Base-by-base conservation (phyloP, 1,140 invertebrate genomes). In the Drosophila aff. region DNA sequence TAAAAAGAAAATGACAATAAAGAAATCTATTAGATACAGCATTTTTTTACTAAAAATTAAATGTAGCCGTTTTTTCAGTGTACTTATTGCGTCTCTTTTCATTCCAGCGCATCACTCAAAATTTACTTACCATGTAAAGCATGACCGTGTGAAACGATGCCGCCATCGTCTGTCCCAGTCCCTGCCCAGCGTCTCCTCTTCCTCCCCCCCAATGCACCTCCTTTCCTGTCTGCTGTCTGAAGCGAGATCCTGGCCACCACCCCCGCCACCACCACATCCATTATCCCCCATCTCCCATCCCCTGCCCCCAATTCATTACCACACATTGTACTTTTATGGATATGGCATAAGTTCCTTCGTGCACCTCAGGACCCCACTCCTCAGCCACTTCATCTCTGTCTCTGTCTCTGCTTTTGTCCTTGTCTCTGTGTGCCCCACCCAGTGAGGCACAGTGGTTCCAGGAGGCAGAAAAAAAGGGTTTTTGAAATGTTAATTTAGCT, bases 111-210 rank as follows among this genome's bases (percentile, higher is more conserved):
- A 61, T 77, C 74, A 78, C 49, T 69, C 57, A 77, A 77, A 77
- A 78, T 78, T 77, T 78, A 77, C 64, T 69, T 78, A 44, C 65
- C 76, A 78, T 78, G 74, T 78, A 78, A 78, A 78, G 64, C 76
- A 78, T 77, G 75, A 77, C 74, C 75, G 75, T 78, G 75, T 78
- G 75, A 78, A 77, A 77, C 64, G 74, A 77, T 77, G 74, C 75
- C 75, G 75, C 46, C 43, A 49, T 46, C 43, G 55, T 44, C 53
- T 76, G 64, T 50, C 75, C 36, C 21, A 28, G 13, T 50, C 41
- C 21, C 68, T 28, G 53, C 1, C 38, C 47, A 33, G 47, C 21
- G 18, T 4, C 43, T 5, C 21, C 38, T 10, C 21, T 11, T 18
- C n/a, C 10, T n/a, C 47, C 7, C 33, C 26, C 57, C 36, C 33